phyloP scores from a whole-genome alignment of 2,797 vertebrate genomes.

The Chaetophractus vellerosus region DNA sequence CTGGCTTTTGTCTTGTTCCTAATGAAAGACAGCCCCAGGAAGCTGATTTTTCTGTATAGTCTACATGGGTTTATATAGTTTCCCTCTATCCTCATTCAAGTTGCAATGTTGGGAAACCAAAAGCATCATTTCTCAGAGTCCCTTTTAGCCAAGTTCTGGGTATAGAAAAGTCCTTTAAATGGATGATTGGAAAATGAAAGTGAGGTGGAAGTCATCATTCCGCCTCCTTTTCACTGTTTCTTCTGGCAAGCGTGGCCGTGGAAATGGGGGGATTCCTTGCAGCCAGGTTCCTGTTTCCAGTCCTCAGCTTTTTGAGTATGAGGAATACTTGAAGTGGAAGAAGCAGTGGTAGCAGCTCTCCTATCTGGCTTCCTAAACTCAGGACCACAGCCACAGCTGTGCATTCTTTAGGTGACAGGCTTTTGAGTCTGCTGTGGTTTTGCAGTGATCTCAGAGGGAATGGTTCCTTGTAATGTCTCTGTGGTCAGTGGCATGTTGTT shows the following conservation, averaged over 20 bases:
- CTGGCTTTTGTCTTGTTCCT: background rate
- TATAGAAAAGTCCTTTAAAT: background rate
- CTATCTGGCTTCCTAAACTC: background rate
- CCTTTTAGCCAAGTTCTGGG: background rate
- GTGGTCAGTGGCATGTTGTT: background rate
- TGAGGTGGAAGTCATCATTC: background rate
- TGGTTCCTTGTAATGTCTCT: background rate
- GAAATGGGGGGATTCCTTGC: background rate
- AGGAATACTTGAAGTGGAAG: background rate
- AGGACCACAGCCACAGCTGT: background rate
- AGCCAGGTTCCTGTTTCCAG: background rate
- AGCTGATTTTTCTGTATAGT: background rate
- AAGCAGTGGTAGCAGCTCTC: background rate
- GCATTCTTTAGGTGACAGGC: background rate
- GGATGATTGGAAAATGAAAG: background rate
- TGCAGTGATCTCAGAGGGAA: background rate
- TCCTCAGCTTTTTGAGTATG: background rate
- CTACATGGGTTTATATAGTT: background rate
- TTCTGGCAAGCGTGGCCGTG: background rate
- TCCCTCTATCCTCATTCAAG: slow-evolving; percentile 8
- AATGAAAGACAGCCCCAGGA: background rate
- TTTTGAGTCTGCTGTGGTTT: background rate
- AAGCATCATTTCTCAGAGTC: background rate
- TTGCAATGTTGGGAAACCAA: slow-evolving; percentile 3
- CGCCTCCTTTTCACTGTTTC: background rate